A percentile compares a stretch with the other conserved stretches of the same genome.
These are phyloP conservation scores for Enteromius anoplus DNA, from an alignment of 2,797 vertebrate species.

Conservation along the genomic window DNA sequence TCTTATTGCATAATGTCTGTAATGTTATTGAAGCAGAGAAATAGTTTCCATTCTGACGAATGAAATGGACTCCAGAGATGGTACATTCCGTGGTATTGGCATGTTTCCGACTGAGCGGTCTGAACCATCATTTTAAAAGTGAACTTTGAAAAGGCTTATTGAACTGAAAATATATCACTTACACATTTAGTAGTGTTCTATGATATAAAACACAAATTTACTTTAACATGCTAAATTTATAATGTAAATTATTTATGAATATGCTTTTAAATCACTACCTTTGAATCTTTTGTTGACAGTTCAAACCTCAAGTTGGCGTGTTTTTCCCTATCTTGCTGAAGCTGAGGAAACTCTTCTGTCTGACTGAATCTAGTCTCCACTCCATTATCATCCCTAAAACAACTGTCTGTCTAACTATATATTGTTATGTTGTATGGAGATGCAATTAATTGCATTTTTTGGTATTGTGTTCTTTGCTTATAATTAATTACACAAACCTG, in stretches of 20 bases:
- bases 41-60: slow-evolving; percentile 19
- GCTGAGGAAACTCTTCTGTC: background rate
- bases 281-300: slow-evolving; percentile 8
- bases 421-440: background rate
- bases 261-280: background rate
- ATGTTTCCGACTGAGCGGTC: slow-evolving; percentile 20
- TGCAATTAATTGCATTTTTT: background rate
- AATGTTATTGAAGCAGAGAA: background rate
- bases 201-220: slow-evolving; percentile 27
- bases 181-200: slow-evolving; percentile 38
- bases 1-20: slow-evolving; percentile 23
- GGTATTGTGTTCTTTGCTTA: background rate
- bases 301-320: slow-evolving; percentile 14
- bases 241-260: slow-evolving; percentile 12
- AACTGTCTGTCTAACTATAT: background rate
- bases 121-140: slow-evolving; percentile 18
- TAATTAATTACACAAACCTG: slow-evolving; percentile 4
- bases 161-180: slow-evolving; percentile 49
- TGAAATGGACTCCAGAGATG: slow-evolving; percentile 34
- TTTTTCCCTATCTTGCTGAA: background rate
- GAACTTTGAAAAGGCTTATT: slow-evolving; percentile 32
- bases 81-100: slow-evolving; percentile 41
- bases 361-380: slow-evolving; percentile 23
- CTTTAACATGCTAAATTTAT: slow-evolving; percentile 50
- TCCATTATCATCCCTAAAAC: slow-evolving; percentile 25